Evolutionary conservation across 1,140 invertebrate genomes (phyloP), one percentile per base, ranked within the genome.

Genomic region (Achatina immaculata): DNA sequence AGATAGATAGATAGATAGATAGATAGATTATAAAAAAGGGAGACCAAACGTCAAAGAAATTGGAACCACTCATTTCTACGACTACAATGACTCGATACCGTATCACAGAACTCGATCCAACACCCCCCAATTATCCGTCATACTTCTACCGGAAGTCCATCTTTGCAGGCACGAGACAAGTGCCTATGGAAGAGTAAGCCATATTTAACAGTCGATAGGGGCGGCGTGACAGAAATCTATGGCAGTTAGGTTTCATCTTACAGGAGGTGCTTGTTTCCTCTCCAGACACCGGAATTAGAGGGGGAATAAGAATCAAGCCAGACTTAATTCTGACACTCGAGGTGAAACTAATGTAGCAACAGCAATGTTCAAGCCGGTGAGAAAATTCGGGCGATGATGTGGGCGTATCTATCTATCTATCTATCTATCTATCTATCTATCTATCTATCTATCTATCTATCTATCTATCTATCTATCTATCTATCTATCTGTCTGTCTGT

Each of bases 361-460:
- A n/a, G n/a, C n/a, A n/a, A n/a, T n/a, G n/a, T n/a, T n/a, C n/a
- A n/a, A n/a, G n/a, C n/a, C n/a, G n/a, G n/a, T n/a, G n/a, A n/a
- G n/a, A n/a, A n/a, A n/a, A n/a, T n/a, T n/a, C n/a, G n/a, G n/a
- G n/a, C 24, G 48, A 55, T 55, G 48, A 14, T 3, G 48, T 19
- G 16, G 24, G 24, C 21, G 2, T 7, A 55, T 55, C 58, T 62
- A 31, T 31, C 19, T 62, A 16, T 62, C 19, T 31, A 16, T 19
- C 58, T 31, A 28, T 62, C 55, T 58, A 24, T 58, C 55, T 58
- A 24, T 58, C 55, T 58, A 24, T 58, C 55, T 58, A n/a, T 58
- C 55, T 58, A n/a, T 58, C 55, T 58, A n/a, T 58, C 55, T 58
- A n/a, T 58, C 55, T 58, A n/a, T 58, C 55, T 58, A n/a, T 58